A percentile compares a stretch with the other conserved stretches of the same genome.
Evolutionary conservation across 1,140 invertebrate species (phyloP).

Genomic region (Drosophila prosaltans): DNA sequence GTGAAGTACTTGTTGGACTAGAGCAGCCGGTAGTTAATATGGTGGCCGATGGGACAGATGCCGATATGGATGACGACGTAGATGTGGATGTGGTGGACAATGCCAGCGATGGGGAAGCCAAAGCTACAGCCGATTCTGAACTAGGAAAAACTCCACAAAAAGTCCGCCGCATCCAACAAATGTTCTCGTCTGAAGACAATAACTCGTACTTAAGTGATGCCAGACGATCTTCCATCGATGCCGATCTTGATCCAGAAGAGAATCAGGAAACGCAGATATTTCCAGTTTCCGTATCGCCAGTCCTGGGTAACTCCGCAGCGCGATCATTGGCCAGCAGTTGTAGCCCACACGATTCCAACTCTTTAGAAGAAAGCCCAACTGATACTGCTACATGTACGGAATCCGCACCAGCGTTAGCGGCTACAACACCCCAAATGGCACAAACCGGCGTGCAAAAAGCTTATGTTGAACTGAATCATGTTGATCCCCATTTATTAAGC

Average conservation of each 20-base stretch:
- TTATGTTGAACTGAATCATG: conserved; percentile 52
- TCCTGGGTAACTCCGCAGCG: conserved; percentile 18
- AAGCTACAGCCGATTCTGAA: neutral
- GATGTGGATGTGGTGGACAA: conserved; percentile 41
- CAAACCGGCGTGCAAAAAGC: conserved; percentile 4
- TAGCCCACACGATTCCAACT: conserved; percentile 66
- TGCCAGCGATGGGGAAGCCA: conserved; percentile 17
- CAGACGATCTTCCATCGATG: conserved; percentile 42
- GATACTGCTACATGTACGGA: neutral
- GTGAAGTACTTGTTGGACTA: conserved; percentile 49
- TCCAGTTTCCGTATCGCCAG: conserved; percentile 30
- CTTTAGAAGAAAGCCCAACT: conserved; percentile 53
- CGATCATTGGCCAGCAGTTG: conserved; percentile 46
- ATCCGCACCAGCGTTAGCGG: neutral
- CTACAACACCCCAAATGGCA: conserved; percentile 5
- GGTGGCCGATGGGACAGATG: conserved; percentile 38
- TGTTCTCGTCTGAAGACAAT: conserved; percentile 52
- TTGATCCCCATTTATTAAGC: conserved; percentile 64
- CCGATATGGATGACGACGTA: conserved; percentile 47
- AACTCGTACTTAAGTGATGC: conserved; percentile 60
- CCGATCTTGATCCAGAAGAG: conserved; percentile 39
- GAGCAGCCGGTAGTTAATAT: conserved; percentile 39
- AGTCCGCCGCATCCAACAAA: conserved; percentile 7
- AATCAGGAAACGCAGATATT: conserved; percentile 40
- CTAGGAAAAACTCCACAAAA: conserved; percentile 12